Evolutionary conservation across 2,797 vertebrate species (phyloP), one percentile per base, ranked within the genome.

Genomic region (Acrocephalus scirpaceus): DNA sequence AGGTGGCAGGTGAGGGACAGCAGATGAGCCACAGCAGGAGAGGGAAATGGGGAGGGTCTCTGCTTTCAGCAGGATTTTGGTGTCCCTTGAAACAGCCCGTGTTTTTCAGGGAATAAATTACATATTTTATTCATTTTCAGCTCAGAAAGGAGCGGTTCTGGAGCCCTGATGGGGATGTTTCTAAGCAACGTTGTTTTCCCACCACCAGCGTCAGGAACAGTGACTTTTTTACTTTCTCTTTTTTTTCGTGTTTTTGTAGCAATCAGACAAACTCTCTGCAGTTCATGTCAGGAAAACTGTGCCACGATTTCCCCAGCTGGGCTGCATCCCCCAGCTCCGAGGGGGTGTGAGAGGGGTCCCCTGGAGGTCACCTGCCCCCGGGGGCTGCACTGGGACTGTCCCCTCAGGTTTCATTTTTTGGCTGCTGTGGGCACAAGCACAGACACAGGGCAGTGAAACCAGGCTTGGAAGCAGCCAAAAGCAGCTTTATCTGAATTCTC

Each of bases 161-260:
- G 91, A 95, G 95, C 90, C 45, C 71, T 95, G 85, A 92, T 90
- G 92, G 94, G 92, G 91, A 82, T 91, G 96, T 96, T 96, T 95
- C 96, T 83, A 96, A 96, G 96, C 96, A 96, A 96, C 95, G 57
- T 96, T 95, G 90, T 95, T 95, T 95, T 91, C 90, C 85, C 82
- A 93, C 91, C 36, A 7, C 85, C 90, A 80, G 90, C 79, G 53
- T 92, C 47, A 36, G 85, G 82, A 95, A 32, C 67, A 61, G 86
- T 36, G 80, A 88, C 88, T 76, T 79, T 71, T 82, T 69, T 57
- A 57, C 64, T 73, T 34, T 6, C 71, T 22, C 25, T 74, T 75
- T 53, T 61, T 51, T 11, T 26, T 1, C 25, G 16, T 66, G 16
- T 93, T 94, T 96, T 73, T 42, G 64, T 82, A 85, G 72, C 67